Percentiles rank a stretch among this genome's conserved stretches.
These are phyloP conservation scores for Encarsia formosa DNA, from an alignment of 2,888 invertebrate species.

Conservation along the genomic window DNA sequence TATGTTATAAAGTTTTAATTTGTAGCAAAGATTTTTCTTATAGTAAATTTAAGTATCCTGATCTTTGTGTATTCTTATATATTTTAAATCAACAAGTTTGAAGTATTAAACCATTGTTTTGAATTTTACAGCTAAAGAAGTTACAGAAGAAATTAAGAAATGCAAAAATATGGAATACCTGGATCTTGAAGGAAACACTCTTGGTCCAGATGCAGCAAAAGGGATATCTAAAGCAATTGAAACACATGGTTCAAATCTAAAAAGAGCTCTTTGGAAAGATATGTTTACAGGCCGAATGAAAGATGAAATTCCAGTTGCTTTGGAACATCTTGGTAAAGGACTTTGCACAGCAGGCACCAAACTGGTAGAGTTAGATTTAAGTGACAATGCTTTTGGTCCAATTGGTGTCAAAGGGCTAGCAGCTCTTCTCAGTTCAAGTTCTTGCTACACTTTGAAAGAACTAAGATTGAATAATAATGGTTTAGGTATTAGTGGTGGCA, in stretches of 20 bases:
- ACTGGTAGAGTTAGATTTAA: constrained; percentile 82
- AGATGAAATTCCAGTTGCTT: constrained; percentile 87
- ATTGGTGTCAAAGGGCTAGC: constrained; percentile 88
- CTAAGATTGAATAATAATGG: constrained; percentile 92
- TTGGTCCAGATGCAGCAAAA: constrained; percentile 85
- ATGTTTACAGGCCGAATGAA: constrained; percentile 95
- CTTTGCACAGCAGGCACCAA: constrained; percentile 75
- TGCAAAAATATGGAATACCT: constrained; percentile 69
- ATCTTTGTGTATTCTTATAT: too few species aligned
- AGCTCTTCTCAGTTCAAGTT: constrained; percentile 73
- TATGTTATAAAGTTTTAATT: constrained; percentile 28
- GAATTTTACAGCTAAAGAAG: constrained; percentile 59
- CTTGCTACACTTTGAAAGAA: constrained; percentile 79
- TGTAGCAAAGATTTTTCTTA: not conserved
- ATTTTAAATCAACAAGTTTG: too few species aligned
- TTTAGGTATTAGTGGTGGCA: constrained; percentile 85
- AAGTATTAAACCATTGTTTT: constrained; percentile 3
- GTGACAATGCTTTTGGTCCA: constrained; percentile 96
- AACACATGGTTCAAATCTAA: constrained; percentile 70
- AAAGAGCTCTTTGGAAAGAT: constrained; percentile 87
- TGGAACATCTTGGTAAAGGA: constrained; percentile 74
- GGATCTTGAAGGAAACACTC: constrained; percentile 86
- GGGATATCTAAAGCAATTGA: constrained; percentile 78
- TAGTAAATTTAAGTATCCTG: too few species aligned
- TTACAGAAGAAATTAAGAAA: constrained; percentile 71